Percentiles rank a stretch among this genome's conserved stretches.
phyloP scores from a whole-genome alignment of 2,113 vertebrate species.

The Sebastes schlegelii region DNA sequence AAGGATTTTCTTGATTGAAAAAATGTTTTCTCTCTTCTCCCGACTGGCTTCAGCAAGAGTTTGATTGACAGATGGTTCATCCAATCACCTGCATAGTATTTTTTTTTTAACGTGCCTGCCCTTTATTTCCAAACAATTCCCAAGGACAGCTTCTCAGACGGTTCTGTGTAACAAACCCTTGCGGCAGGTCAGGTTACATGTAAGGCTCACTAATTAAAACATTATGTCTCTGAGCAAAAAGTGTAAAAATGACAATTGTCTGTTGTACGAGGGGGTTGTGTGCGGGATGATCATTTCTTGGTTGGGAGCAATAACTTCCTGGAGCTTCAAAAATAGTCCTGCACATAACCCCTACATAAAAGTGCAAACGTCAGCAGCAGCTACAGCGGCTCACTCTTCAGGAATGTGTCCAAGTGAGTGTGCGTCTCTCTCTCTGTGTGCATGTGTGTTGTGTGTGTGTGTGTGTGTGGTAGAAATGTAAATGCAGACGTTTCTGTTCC shows the following conservation, averaged over 20 bases:
- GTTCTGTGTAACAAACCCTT: too few species aligned
- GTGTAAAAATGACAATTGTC: background rate
- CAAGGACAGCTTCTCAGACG: too few species aligned
- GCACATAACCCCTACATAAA: background rate
- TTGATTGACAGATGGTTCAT: too few species aligned
- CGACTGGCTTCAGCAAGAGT: too few species aligned
- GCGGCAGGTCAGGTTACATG: too few species aligned
- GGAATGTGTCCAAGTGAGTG: background rate
- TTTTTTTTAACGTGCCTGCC: too few species aligned
- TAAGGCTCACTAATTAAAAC: background rate
- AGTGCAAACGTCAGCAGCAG: background rate
- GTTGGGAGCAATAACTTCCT: background rate
- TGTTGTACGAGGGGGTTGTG: background rate
- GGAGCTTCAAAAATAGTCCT: background rate
- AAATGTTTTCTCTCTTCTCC: too few species aligned
- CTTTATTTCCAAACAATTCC: too few species aligned
- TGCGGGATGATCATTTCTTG: background rate
- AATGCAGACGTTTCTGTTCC: background rate
- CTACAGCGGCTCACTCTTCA: conserved; percentile 8
- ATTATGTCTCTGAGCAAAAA: background rate
- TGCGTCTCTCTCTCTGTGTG: background rate
- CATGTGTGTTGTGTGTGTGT: background rate
- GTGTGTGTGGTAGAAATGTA: background rate
- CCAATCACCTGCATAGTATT: too few species aligned
- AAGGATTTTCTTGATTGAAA: too few species aligned